A percentile compares a stretch with the other conserved stretches of the same genome.
These are phyloP conservation scores for Teleogryllus occipitalis DNA, from an alignment of 1,140 invertebrate species.

Conservation along the genomic window DNA sequence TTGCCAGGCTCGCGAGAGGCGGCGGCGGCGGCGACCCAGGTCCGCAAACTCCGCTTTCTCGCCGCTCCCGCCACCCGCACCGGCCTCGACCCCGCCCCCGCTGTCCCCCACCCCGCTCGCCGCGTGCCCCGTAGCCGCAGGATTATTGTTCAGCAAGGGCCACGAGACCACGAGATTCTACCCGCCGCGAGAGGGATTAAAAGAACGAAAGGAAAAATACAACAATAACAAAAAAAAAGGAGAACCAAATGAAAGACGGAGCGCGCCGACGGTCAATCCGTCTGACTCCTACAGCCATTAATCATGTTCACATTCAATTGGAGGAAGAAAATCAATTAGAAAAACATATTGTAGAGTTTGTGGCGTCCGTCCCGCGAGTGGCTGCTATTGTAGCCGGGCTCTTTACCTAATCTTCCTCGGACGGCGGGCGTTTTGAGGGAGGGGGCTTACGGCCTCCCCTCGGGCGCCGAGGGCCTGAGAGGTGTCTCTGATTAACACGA, in stretches of 20 bases:
- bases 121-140: neutral
- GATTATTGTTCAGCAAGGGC: neutral
- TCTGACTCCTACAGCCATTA: neutral
- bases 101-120: too few species aligned
- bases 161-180: neutral
- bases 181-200: neutral
- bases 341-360: neutral
- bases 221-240: neutral
- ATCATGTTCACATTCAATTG: slow-evolving; percentile 1
- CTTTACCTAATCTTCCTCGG: neutral
- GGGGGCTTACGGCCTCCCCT: neutral
- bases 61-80: too few species aligned
- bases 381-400: neutral
- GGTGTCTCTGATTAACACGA: neutral
- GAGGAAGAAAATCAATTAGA: neutral
- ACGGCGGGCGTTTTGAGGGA: neutral
- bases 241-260: neutral
- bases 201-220: neutral
- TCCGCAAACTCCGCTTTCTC: neutral
- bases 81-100: too few species aligned
- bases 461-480: neutral
- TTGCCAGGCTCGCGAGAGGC: neutral
- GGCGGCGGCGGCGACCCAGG: neutral
- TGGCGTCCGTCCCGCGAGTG: neutral
- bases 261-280: neutral